phyloP scores from a whole-genome alignment of 2,888 invertebrate species.

The Dendrolimus pini region DNA sequence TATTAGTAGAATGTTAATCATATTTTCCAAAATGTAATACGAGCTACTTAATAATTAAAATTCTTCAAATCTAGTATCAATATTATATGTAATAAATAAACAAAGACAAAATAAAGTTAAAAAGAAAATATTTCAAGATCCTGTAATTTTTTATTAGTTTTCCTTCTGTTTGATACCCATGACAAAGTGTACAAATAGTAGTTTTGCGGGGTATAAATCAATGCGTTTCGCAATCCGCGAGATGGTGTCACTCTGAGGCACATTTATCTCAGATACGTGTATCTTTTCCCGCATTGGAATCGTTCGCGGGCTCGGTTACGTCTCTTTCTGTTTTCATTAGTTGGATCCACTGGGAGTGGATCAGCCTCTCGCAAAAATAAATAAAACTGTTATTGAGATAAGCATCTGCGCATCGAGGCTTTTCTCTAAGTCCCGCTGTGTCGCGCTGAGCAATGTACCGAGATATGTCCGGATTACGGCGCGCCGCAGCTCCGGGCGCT shows the following conservation, averaged over 20 bases:
- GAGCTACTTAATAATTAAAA: no score
- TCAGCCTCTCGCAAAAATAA: slow-evolving; percentile 72
- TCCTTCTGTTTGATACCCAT: no score
- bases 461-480: slow-evolving; percentile 71
- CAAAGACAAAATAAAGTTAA: no score
- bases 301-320: slow-evolving; percentile 33
- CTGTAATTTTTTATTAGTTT: no score
- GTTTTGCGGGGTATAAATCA: slow-evolving; percentile 10
- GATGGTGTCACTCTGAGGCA: slow-evolving; percentile 15
- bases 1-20: no score
- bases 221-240: slow-evolving; percentile 7
- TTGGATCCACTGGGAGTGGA: slow-evolving; percentile 61
- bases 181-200: slow-evolving; percentile 17
- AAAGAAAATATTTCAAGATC: no score
- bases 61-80: no score
- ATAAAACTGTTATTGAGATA: slow-evolving; percentile 77
- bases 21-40: no score
- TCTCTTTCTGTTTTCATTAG: slow-evolving; percentile 68
- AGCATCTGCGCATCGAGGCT: slow-evolving; percentile 71
- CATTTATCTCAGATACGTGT: slow-evolving; percentile 22
- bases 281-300: slow-evolving; percentile 14
- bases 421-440: slow-evolving; percentile 72
- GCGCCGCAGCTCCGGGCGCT: slow-evolving; percentile 45
- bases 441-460: slow-evolving; percentile 71
- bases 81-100: no score